A percentile compares a stretch with the other conserved stretches of the same genome.
Conservation (phyloP, 2,113 vertebrate genomes). For the Misgurnus anguillicaudatus region DNA sequence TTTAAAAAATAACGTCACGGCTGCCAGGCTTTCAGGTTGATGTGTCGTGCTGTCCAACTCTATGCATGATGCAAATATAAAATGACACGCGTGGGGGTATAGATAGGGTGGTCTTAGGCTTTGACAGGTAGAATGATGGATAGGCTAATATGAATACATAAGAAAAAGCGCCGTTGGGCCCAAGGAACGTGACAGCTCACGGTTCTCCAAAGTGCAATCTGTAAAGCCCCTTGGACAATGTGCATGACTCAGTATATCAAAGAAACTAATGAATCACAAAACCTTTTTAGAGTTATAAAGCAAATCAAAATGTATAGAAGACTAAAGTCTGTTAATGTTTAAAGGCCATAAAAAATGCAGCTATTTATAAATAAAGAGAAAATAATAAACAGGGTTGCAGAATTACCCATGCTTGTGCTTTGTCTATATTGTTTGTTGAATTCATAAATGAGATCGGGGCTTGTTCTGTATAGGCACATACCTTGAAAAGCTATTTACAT, state of each 20-base stretch:
- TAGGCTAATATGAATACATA: constrained; percentile 16
- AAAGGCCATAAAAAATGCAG: background rate
- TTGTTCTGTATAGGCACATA: background rate
- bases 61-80: constrained; percentile 47
- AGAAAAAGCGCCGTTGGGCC: constrained; percentile 8
- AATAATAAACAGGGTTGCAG: background rate
- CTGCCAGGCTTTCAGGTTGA: constrained; percentile 36
- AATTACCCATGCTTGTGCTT: too few relatives aligned
- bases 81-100: constrained; percentile 26
- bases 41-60: constrained; percentile 38
- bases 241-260: constrained; percentile 39
- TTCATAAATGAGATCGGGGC: too few relatives aligned
- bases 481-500: background rate
- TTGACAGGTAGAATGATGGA: constrained; percentile 35
- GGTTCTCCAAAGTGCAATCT: constrained; percentile 18
- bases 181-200: background rate
- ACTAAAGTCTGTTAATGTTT: constrained; percentile 2
- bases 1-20: constrained; percentile 42
- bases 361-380: constrained; percentile 1
- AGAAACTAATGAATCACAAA: constrained; percentile 16
- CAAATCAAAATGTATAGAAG: constrained; percentile 32
- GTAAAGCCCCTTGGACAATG: constrained; percentile 21
- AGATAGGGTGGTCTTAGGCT: constrained; percentile 31
- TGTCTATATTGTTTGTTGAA: too few relatives aligned
- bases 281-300: constrained; percentile 29